Base-by-base conservation (phyloP, 1,140 invertebrate species). In the Zaprionus ghesquierei region DNA sequence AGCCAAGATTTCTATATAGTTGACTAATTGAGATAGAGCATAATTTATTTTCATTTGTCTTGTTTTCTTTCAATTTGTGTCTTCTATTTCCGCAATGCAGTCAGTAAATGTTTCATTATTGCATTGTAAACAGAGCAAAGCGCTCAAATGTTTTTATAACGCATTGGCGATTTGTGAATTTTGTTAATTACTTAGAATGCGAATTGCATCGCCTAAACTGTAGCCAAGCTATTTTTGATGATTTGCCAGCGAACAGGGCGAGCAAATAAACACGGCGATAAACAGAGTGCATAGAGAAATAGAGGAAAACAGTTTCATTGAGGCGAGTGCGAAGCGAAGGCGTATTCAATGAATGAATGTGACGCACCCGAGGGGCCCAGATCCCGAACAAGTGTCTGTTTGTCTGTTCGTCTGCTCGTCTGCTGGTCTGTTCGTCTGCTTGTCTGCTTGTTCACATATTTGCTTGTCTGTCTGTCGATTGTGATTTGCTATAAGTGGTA, bases 221-320 rank as follows among this genome's bases (percentile, higher is more conserved):
- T 54, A 44, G 64, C 38, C 38, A 13, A 59, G 53, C 25, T 59
- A 68, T 68, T 68, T 59, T 66, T 50, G 22, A 38, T 68, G 18
- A 27, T 25, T 56, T 62, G 18, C 6, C 61, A 54, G 51, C 62
- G 23, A 25, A 51, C 23, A n/a, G 41, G n/a, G 56, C 20, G 56
- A 46, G 23, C 6, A 29, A 15, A 15, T 12, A 53, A 23, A 62
- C 46, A 12, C 10, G 65, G 61, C 65, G 71, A 70, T 71, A 75
- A 75, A 63, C 66, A 62, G 71, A 70, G 58, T 75, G 58, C 58
- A 66, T 75, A 81, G 76, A 81, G 72, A 77, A 69, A 59, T 60
- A 70, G 69, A 81, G 23, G 77, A n/a, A 44, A 22, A 20, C 74
- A 77, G 74, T 81, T n/a, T 81, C 74, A 81, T 81, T 81, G 74